These are phyloP conservation scores for Aricia agestis DNA, from an alignment of 1,140 invertebrate genomes.

Conservation along the genomic window DNA sequence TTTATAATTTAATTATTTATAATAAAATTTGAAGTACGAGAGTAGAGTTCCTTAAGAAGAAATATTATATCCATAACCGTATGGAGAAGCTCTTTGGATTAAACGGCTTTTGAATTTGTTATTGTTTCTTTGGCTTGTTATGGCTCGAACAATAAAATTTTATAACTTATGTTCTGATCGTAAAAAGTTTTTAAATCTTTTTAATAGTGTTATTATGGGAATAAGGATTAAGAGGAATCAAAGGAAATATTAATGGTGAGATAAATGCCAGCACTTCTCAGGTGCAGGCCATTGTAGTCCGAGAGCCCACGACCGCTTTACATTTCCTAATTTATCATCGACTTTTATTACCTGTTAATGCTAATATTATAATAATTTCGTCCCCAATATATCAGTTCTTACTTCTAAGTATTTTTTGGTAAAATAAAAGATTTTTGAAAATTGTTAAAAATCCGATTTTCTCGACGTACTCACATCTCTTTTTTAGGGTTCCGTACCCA, in stretches of 20 bases:
- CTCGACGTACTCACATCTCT: too few species aligned
- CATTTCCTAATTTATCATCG: neutral
- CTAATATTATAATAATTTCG: too few species aligned
- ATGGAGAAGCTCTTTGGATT: neutral
- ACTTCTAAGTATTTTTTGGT: too few species aligned
- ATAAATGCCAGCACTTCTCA: slow-evolving; percentile 9
- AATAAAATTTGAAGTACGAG: too few species aligned
- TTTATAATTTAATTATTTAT: too few species aligned
- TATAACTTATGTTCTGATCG: neutral
- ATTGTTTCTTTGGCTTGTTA: slow-evolving; percentile 9
- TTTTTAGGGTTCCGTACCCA: too few species aligned
- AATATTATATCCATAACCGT: neutral
- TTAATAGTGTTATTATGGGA: slow-evolving; percentile 10
- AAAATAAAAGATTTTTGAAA: too few species aligned
- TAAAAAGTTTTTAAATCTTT: slow-evolving; percentile 14
- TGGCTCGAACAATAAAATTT: slow-evolving; percentile 2
- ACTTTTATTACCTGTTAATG: too few species aligned
- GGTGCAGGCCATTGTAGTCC: neutral
- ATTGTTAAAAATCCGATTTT: too few species aligned
- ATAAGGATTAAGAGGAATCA: neutral
- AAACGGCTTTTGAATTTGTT: neutral
- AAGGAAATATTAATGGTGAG: slow-evolving; percentile 6
- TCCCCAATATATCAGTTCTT: too few species aligned
- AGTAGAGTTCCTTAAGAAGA: too few species aligned
- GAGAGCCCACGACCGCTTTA: neutral